phyloP scores from a whole-genome alignment of 1,140 invertebrate species.

The Sweltsa coloradensis region DNA sequence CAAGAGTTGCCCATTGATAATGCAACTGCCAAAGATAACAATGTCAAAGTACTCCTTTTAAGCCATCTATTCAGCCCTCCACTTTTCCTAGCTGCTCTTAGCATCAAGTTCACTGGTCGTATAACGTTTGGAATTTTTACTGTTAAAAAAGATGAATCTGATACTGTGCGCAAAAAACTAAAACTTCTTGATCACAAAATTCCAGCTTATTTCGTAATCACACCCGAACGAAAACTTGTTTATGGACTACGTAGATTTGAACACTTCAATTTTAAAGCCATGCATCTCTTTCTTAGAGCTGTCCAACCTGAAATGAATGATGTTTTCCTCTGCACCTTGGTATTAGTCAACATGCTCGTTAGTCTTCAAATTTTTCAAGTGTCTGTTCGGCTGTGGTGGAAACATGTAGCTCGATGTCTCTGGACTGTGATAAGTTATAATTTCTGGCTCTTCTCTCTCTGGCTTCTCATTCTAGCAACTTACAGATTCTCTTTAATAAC shows the following conservation, averaged over 20 bases:
- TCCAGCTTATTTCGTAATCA: slow-evolving; percentile 31
- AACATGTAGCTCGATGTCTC: slow-evolving; percentile 25
- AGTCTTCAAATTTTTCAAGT: slow-evolving; percentile 28
- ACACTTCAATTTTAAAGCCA: slow-evolving; percentile 30
- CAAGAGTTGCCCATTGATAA: background rate
- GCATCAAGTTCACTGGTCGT: slow-evolving; percentile 38
- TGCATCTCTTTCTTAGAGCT: slow-evolving; percentile 33
- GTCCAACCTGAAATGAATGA: slow-evolving; percentile 40
- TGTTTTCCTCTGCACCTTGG: slow-evolving; percentile 33
- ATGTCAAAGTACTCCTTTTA: slow-evolving; percentile 32
- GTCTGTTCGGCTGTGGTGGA: slow-evolving; percentile 19
- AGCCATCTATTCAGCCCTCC: slow-evolving; percentile 30
- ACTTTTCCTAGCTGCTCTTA: slow-evolving; percentile 37
- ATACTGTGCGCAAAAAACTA: slow-evolving; percentile 18
- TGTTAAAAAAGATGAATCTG: slow-evolving; percentile 22
- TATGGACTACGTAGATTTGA: slow-evolving; percentile 33
- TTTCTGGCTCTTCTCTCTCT: slow-evolving; percentile 30
- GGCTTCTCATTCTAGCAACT: slow-evolving; percentile 30
- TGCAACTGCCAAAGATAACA: slow-evolving; percentile 4
- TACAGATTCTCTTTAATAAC: slow-evolving; percentile 23
- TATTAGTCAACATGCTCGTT: slow-evolving; percentile 32
- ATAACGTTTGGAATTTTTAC: slow-evolving; percentile 34
- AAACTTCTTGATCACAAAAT: slow-evolving; percentile 14
- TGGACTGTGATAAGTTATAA: slow-evolving; percentile 34
- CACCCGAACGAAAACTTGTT: slow-evolving; percentile 28